Percentiles rank a stretch among this genome's conserved stretches.
These are phyloP conservation scores for Tapera naevia DNA, from an alignment of 2,797 vertebrate species.

Conservation along the genomic window DNA sequence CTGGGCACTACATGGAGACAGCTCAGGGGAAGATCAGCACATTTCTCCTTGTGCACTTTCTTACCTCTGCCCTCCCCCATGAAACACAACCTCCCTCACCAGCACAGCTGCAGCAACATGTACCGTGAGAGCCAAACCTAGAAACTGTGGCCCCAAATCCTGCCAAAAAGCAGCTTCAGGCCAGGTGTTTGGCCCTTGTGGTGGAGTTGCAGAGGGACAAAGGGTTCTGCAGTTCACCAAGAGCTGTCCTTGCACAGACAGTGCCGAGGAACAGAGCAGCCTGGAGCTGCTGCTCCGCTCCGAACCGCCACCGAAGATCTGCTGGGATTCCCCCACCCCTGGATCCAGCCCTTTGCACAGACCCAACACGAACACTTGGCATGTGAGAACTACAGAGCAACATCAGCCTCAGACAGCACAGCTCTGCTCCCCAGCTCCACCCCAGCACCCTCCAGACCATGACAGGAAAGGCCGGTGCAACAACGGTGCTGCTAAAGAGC, in stretches of 20 bases:
- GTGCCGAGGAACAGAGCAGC: not conserved
- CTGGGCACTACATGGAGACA: not conserved
- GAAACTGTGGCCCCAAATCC: not conserved
- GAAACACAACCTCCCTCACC: not conserved
- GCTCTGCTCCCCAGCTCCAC: not conserved
- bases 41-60: not conserved
- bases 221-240: not conserved
- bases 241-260: not conserved
- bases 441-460: not conserved
- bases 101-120: not conserved
- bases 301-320: not conserved
- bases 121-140: not conserved
- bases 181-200: not conserved
- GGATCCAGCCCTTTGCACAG: not conserved
- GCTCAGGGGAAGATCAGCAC: not conserved
- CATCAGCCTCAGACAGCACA: not conserved
- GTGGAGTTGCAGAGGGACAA: not conserved
- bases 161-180: not conserved
- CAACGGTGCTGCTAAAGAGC: not conserved
- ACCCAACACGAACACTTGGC: not conserved
- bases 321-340: not conserved
- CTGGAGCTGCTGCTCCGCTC: not conserved
- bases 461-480: not conserved
- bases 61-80: not conserved
- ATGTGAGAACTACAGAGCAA: not conserved